These are phyloP conservation scores for Ormyrus rosae DNA, from an alignment of 2,888 invertebrate species.

Conservation along the genomic window DNA sequence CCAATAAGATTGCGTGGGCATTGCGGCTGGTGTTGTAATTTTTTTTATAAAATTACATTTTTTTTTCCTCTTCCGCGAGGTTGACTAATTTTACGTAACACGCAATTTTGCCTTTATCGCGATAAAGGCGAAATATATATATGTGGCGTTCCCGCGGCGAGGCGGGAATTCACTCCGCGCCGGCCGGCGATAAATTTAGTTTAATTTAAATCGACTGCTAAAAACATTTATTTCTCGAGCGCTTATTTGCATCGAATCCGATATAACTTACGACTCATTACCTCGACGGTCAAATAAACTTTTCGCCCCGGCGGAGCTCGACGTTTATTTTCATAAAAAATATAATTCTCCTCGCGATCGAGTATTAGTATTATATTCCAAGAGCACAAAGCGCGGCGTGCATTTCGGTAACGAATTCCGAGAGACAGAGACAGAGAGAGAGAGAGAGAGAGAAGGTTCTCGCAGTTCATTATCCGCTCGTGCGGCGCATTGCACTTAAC, in stretches of 20 bases:
- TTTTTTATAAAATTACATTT: neutral
- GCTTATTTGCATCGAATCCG: constrained; percentile 3
- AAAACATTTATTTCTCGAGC: neutral
- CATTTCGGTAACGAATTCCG: constrained; percentile 11
- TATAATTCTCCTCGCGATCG: too few species aligned
- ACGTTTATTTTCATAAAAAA: neutral
- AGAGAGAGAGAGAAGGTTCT: constrained; percentile 10
- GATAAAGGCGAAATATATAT: constrained; percentile 4
- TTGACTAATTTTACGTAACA: constrained; percentile 15
- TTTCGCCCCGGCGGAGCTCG: neutral
- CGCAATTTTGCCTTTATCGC: constrained; percentile 18
- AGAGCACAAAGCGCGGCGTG: neutral
- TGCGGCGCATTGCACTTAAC: constrained; percentile 22
- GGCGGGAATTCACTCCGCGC: neutral
- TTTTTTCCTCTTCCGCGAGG: neutral
- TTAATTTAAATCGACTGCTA: constrained; percentile 4
- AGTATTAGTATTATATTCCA: too few species aligned
- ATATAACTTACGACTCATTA: neutral
- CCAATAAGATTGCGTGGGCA: too few species aligned
- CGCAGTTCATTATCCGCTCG: neutral
- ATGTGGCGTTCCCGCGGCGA: neutral
- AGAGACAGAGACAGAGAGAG: neutral
- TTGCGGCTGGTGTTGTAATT: neutral
- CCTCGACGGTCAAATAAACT: neutral
- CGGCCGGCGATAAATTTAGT: constrained; percentile 8